A percentile compares a stretch with the other conserved stretches of the same genome.
Conservation (phyloP, 2,113 vertebrate species). For the Passer domesticus region DNA sequence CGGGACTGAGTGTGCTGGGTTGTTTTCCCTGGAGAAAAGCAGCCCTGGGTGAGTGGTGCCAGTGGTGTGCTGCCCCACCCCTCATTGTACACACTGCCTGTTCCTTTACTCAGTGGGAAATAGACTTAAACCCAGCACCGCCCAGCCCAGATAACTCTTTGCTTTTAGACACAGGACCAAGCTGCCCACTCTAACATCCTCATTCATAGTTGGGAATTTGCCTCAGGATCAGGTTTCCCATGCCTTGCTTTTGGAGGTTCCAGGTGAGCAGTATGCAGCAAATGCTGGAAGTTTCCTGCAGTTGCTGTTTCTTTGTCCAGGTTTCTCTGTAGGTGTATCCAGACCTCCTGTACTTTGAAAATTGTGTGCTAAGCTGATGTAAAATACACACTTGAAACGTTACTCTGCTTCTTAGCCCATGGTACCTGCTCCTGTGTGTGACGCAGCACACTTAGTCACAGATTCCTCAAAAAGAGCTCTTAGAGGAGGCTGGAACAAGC, state of each 20-base stretch:
- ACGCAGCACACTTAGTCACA: not conserved
- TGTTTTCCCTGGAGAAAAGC: not conserved
- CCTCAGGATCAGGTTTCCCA: not conserved
- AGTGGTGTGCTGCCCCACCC: not conserved
- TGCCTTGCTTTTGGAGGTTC: not conserved
- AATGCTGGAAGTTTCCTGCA: not conserved
- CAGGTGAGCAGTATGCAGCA: not conserved
- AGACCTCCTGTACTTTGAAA: not conserved
- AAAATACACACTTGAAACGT: fast-evolving
- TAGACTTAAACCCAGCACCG: not conserved
- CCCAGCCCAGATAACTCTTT: not conserved
- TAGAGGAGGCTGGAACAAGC: not conserved
- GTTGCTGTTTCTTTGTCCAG: not conserved
- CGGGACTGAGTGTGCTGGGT: fast-evolving
- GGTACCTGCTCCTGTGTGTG: not conserved
- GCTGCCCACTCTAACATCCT: not conserved
- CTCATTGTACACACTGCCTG: not conserved
- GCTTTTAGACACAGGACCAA: not conserved
- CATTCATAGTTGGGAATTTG: not conserved
- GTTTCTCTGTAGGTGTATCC: fast-evolving
- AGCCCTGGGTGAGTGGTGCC: not conserved
- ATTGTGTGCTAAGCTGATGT: not conserved
- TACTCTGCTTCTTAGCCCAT: too few relatives aligned
- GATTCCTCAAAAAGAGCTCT: not conserved
- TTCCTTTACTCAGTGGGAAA: not conserved